Conservation (phyloP, 2,888 invertebrate species). For the Noctua comes region DNA sequence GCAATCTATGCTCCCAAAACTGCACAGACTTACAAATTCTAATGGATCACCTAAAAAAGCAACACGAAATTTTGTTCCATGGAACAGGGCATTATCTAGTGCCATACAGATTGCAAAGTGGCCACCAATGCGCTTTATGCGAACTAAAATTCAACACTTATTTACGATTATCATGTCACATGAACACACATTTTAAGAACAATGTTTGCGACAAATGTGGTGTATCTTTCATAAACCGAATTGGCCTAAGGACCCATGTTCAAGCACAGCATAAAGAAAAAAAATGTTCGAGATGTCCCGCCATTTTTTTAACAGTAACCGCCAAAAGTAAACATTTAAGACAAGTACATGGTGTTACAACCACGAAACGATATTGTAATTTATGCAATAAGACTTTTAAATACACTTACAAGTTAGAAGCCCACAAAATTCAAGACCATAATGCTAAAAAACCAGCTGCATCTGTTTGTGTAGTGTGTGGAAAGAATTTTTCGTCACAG, state of each 20-base stretch:
- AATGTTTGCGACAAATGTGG: conserved; percentile 79
- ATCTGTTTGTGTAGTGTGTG: conserved; percentile 71
- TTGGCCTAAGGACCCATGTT: conserved; percentile 73
- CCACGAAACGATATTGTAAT: conserved; percentile 61
- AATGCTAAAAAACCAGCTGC: conserved; percentile 63
- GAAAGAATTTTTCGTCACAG: conserved; percentile 68
- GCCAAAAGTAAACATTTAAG: conserved; percentile 58
- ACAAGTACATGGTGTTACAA: conserved; percentile 52
- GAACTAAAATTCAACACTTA: conserved; percentile 70
- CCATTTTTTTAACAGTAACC: conserved; percentile 64
- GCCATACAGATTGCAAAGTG: conserved; percentile 72
- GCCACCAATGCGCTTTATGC: conserved; percentile 72
- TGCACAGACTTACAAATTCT: conserved; percentile 67
- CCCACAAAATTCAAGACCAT: conserved; percentile 73
- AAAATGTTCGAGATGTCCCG: conserved; percentile 73
- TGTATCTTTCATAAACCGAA: conserved; percentile 71
- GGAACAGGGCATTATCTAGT: conserved; percentile 71
- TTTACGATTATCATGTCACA: conserved; percentile 72
- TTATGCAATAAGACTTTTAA: conserved; percentile 70
- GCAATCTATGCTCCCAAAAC: conserved; percentile 70
- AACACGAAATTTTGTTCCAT: conserved; percentile 69
- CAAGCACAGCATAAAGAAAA: conserved; percentile 70
- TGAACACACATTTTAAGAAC: conserved; percentile 75
- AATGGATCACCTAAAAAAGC: conserved; percentile 69
- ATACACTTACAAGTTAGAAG: conserved; percentile 67